These are phyloP conservation scores for Drosophila erecta DNA, from an alignment of 1,140 invertebrate species.

Conservation along the genomic window DNA sequence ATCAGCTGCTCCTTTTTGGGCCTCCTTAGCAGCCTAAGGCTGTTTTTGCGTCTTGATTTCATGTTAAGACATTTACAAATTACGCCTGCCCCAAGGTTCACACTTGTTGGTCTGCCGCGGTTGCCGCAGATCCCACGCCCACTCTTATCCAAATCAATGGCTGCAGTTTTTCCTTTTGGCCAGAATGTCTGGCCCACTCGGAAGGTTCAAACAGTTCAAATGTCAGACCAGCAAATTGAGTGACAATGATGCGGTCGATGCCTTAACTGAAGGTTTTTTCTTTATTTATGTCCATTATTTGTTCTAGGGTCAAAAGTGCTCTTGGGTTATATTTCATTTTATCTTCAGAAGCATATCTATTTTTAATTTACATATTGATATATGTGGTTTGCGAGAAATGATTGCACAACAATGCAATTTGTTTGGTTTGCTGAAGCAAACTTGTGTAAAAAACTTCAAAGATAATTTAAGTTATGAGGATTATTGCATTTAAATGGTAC, in stretches of 20 bases:
- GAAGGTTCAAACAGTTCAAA: constrained; percentile 48
- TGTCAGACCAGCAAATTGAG: constrained; percentile 64
- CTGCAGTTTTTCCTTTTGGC: constrained; percentile 24
- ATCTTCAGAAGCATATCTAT: background rate
- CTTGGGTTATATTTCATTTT: constrained; percentile 4
- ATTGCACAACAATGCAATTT: too few species aligned
- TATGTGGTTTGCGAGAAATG: too few species aligned
- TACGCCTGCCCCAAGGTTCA: constrained; percentile 38
- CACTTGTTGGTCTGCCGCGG: constrained; percentile 36
- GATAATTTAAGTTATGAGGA: too few species aligned
- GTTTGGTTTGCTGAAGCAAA: too few species aligned
- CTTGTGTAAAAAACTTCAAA: too few species aligned
- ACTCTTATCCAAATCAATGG: constrained; percentile 28
- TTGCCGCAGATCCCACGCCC: background rate
- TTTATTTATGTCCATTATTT: background rate
- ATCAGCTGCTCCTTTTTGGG: constrained; percentile 25
- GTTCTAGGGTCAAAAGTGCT: background rate
- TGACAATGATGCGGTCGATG: constrained; percentile 68
- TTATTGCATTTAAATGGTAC: too few species aligned
- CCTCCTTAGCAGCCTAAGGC: constrained; percentile 19
- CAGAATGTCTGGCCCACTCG: constrained; percentile 24
- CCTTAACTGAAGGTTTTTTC: constrained; percentile 4
- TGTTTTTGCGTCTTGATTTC: constrained; percentile 49
- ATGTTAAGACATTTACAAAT: constrained; percentile 73
- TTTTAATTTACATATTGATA: background rate